Base-by-base conservation (phyloP, 2,113 vertebrate genomes). In the Benitochromis conjunctus region DNA sequence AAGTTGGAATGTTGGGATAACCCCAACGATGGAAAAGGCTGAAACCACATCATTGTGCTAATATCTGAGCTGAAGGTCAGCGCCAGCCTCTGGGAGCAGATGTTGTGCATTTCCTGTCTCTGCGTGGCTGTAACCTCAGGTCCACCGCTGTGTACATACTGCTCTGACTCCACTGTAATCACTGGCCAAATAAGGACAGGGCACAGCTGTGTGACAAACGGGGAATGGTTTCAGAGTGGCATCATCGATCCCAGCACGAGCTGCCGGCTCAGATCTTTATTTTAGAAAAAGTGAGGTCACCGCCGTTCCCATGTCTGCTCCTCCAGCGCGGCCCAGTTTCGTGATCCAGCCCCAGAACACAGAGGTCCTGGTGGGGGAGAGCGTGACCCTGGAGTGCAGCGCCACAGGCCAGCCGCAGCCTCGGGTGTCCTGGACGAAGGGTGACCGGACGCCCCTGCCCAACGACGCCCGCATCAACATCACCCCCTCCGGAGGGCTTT, bases 261-360 rank as follows among this genome's bases (percentile, higher is more conserved):
- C 43, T 31, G 43, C 9, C 4, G 1, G 0, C n/a, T 76, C 69
- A n/a, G 21, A 54, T 41, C 24, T 18, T 56, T 82, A 53, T 13
- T 77, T 66, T 55, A 1, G 21, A 36, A 1, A 6, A 38, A 46
- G 66, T 48, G 41, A 74, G 24, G 43, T 74, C 16, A 16, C 3
- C 69, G 48, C 26, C 5, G 2, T 71, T 83, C 21, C 51, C 34
- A 2, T 3, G 1, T 71, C 60, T 80, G 16, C 31, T 82, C 24
- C 90, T 85, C 83, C 93, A 99, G 99, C 97, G 4, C 96, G 97
- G 21, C 98, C 98, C 31, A 97, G 97, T 92, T 99, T 99, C 84
- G 98, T 99, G 88, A 99, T 99, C 93, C 98, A 99, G 85, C 99
- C 99, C 0, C 98, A 99, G 96, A 99, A 99, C 94, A 99, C 99